phyloP scores from a whole-genome alignment of 1,140 invertebrate species.

The Thalassaphorura encarpata region DNA sequence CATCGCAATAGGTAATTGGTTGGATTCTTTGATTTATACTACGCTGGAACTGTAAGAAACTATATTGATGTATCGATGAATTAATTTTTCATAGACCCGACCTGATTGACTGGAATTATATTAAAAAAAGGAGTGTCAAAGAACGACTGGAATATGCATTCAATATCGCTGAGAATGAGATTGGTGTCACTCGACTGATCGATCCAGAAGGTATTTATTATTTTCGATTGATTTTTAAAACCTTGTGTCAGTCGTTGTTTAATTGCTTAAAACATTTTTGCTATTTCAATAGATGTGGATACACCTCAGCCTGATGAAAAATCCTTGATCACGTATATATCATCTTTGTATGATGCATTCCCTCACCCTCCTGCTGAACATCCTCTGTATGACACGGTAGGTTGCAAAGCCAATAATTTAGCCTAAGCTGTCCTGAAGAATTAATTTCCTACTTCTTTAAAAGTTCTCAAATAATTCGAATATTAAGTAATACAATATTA shows the following conservation, averaged over 20 bases:
- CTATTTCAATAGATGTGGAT: conserved; percentile 99
- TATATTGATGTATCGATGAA: conserved; percentile 9
- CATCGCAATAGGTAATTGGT: conserved; percentile 83
- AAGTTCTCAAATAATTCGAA: not conserved
- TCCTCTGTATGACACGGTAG: conserved; percentile 76
- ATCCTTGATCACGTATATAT: conserved; percentile 98
- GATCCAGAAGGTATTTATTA: conserved; percentile 97
- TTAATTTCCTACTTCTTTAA: too few species aligned
- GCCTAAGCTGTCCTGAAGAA: too few species aligned
- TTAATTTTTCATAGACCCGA: conserved; percentile 62
- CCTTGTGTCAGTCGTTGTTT: too few species aligned
- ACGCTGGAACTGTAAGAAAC: too few species aligned
- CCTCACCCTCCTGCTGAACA: conserved; percentile 78
- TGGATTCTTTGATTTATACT: too few species aligned
- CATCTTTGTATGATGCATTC: conserved; percentile 96
- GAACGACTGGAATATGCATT: conserved; percentile 95
- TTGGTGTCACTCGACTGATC: conserved; percentile 92
- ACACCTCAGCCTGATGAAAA: conserved; percentile 98
- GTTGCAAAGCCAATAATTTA: too few species aligned
- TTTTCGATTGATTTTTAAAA: too few species aligned
- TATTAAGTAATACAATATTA: not conserved
- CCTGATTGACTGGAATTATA: conserved; percentile 82
- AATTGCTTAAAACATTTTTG: too few species aligned
- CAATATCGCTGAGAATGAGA: conserved; percentile 89
- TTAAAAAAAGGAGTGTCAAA: conserved; percentile 57